These are phyloP conservation scores for Cydia pomonella DNA, from an alignment of 1,140 invertebrate genomes.

Conservation along the genomic window DNA sequence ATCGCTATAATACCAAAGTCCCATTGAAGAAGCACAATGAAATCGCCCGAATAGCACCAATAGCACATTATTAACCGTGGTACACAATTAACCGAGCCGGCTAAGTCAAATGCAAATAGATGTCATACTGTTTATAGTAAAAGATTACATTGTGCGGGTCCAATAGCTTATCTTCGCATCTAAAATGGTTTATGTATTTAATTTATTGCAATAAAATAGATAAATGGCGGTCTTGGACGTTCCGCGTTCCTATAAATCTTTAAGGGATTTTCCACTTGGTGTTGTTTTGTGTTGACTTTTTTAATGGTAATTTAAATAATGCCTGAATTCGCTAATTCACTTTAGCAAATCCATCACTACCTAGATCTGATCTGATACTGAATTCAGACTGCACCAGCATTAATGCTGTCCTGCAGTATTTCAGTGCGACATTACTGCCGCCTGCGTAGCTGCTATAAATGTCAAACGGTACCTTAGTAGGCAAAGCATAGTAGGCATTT, in stretches of 20 bases:
- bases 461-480: too few species aligned
- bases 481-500: too few species aligned
- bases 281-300: not conserved
- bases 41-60: conserved; percentile 68
- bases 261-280: not conserved
- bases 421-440: too few species aligned
- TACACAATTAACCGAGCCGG: conserved; percentile 66
- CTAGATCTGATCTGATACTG: too few species aligned
- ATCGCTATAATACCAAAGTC: conserved; percentile 53
- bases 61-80: conserved; percentile 67
- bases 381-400: too few species aligned
- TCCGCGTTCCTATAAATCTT: conserved; percentile 66
- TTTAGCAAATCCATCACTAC: too few species aligned
- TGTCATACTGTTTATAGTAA: conserved; percentile 71
- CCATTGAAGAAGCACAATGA: conserved; percentile 70
- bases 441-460: too few species aligned
- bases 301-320: not conserved
- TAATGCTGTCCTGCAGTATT: too few species aligned
- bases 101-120: conserved; percentile 73
- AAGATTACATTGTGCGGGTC: conserved; percentile 76
- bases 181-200: conserved; percentile 68
- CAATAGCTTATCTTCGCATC: conserved; percentile 74
- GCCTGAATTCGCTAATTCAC: too few species aligned
- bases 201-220: conserved; percentile 79
- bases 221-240: conserved; percentile 66